A percentile compares a stretch with the other conserved stretches of the same genome.
Evolutionary conservation across 2,888 invertebrate species (phyloP).

Genomic region (Julus scanicus): DNA sequence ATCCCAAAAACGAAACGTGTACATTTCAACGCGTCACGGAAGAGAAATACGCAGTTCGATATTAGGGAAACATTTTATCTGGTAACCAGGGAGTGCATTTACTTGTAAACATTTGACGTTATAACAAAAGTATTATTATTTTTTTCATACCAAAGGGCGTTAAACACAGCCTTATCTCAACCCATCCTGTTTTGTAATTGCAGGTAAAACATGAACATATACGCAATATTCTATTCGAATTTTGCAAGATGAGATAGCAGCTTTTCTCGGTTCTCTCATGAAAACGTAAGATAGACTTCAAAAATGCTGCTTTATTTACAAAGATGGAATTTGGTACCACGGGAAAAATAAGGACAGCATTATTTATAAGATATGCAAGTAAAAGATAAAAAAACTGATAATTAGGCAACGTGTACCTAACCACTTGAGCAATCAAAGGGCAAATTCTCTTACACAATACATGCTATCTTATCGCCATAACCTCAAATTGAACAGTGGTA

Average conservation of each 20-base stretch:
- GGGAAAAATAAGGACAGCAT: not conserved
- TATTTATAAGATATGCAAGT: slow-evolving; percentile 2
- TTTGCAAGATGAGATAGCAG: not conserved
- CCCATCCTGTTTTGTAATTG: not conserved
- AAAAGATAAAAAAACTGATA: slow-evolving; percentile 37
- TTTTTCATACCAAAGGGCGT: not conserved
- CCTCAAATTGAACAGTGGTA: slow-evolving; percentile 31
- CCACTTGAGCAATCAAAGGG: slow-evolving; percentile 36
- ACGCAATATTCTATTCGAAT: not conserved
- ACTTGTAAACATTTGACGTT: not conserved
- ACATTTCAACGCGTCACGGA: not conserved
- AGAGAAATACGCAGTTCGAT: not conserved
- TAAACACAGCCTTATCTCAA: not conserved
- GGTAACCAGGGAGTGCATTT: slow-evolving; percentile 24
- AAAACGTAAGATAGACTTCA: not conserved
- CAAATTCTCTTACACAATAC: slow-evolving; percentile 42
- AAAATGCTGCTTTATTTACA: not conserved
- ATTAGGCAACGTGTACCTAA: slow-evolving; percentile 34
- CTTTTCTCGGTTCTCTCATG: not conserved
- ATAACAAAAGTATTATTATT: not conserved
- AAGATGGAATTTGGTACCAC: slow-evolving; percentile 17
- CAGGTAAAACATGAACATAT: not conserved
- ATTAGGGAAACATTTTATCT: not conserved
- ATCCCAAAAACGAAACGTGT: not conserved
- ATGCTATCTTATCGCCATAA: slow-evolving; percentile 10